Evolutionary conservation across 2,113 vertebrate genomes (phyloP).

Genomic region (Drymodes brunneopygia): DNA sequence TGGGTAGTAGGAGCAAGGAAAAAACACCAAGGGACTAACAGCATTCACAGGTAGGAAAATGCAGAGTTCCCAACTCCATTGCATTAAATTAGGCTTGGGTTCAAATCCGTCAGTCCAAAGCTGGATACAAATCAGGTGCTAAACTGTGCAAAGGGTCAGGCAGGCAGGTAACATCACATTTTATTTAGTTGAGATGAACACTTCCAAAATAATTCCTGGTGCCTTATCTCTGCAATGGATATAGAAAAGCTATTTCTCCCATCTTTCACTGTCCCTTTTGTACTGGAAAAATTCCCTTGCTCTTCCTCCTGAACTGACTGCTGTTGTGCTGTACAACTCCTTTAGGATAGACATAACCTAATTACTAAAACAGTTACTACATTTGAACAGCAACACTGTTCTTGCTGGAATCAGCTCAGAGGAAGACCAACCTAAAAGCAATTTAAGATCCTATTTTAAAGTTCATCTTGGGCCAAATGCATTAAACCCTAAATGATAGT

Average conservation of each 20-base stretch:
- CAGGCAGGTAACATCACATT: accelerated
- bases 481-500: slow-evolving; percentile 30
- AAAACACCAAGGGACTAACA: neutral
- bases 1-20: neutral
- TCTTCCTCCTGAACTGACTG: neutral
- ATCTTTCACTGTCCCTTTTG: neutral
- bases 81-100: neutral
- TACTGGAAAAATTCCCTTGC: neutral
- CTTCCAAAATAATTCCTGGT: neutral
- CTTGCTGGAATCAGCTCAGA: neutral
- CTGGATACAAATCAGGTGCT: neutral
- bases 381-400: neutral
- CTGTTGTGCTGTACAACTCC: neutral
- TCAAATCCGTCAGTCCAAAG: neutral
- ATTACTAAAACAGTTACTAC: neutral
- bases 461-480: slow-evolving; percentile 11
- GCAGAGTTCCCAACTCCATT: accelerated
- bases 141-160: neutral
- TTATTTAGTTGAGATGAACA: neutral
- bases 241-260: neutral
- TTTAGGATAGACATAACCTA: neutral
- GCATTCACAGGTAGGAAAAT: neutral
- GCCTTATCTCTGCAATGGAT: neutral
- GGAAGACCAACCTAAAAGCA: neutral
- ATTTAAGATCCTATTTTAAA: neutral